These are phyloP conservation scores for Sebastes matsubarae DNA, from an alignment of 2,797 vertebrate genomes.

Conservation along the genomic window DNA sequence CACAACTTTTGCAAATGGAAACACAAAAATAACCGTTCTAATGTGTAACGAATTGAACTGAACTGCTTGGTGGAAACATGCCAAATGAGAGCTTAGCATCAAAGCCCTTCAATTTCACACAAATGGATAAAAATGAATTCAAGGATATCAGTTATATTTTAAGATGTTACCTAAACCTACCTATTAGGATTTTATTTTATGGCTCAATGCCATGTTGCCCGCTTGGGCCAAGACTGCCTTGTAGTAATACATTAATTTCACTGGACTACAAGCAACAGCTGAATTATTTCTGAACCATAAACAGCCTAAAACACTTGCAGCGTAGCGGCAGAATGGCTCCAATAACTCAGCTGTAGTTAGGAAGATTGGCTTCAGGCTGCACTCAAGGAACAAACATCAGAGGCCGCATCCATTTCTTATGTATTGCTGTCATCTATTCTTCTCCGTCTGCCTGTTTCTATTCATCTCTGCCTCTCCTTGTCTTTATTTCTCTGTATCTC, in stretches of 20 bases:
- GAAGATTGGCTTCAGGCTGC: constrained; percentile 31
- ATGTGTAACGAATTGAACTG: too few relatives aligned
- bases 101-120: background rate
- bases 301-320: background rate
- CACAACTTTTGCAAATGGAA: too few relatives aligned
- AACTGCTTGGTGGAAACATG: too few relatives aligned
- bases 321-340: constrained; percentile 8
- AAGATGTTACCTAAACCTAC: background rate
- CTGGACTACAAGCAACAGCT: background rate
- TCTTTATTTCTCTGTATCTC: constrained; percentile 42
- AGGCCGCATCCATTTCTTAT: constrained; percentile 27
- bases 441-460: constrained; percentile 32
- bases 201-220: background rate
- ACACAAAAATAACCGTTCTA: too few relatives aligned
- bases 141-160: background rate
- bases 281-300: constrained; percentile 12
- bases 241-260: background rate
- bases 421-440: constrained; percentile 35
- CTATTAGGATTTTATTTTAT: background rate
- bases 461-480: constrained; percentile 33
- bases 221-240: background rate
- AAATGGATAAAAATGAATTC: background rate
- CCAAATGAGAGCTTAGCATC: background rate
- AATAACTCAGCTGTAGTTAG: constrained; percentile 31
- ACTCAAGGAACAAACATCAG: constrained; percentile 41